Base-by-base conservation (phyloP, 2,888 invertebrate species). In the Heteropelma amictum region DNA sequence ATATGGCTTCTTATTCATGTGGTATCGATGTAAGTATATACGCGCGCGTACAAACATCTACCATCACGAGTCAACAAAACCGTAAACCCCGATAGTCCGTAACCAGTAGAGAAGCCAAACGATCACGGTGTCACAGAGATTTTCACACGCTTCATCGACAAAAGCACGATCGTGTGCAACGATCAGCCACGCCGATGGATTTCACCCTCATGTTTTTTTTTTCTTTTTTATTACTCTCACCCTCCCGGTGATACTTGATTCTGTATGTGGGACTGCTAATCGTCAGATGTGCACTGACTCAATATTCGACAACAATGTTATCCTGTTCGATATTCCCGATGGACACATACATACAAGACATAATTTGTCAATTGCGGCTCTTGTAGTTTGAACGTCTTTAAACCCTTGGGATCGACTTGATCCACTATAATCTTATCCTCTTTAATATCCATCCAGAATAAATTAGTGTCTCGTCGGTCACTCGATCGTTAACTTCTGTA, bases 61-160 rank as follows among this genome's bases (percentile, higher is more conserved):
- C n/a, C 4, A 54, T 65, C 60, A 42, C 42, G 14, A 53, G 28
- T 60, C 26, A 58, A 63, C 38, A 7, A 21, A 56, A 23, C 30
- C n/a, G n/a, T 63, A 38, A 45, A 40, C 51, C 53, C 12, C 14
- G 21, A 38, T 49, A 23, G 21, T 45, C 23, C 14, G 56, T 14
- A 19, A 38, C n/a, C 56, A 33, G 21, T 45, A 45, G 23, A 14
- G 40, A 58, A 51, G 38, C 23, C 67, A 56, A 58, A 17, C 42
- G 63, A 75, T 67, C 42, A 67, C 49, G 40, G 45, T 40, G 71
- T 73, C 68, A 71, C 47, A 42, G 58, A 49, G 76, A 76, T 71
- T 71, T 56, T 61, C 49, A 58, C 65, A 65, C 76, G 58, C 73
- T 60, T 73, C 73, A 71, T 71, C 67, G 70, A 58, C 61, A 58